Percentiles rank a stretch among this genome's conserved stretches.
Conservation (phyloP, 2,888 invertebrate genomes). For the Trissolcus brochymenae region DNA sequence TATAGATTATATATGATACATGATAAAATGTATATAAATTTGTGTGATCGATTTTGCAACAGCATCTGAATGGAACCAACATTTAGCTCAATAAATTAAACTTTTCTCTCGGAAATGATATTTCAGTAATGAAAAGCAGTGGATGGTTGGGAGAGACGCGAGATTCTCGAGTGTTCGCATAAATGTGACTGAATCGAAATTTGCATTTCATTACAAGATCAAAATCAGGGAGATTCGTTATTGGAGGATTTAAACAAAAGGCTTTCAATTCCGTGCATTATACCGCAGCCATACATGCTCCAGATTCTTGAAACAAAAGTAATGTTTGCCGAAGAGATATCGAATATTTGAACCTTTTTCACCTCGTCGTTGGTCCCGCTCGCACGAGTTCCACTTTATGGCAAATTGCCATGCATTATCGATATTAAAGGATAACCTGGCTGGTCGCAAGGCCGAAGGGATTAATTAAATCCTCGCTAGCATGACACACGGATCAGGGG, state of each 20-base stretch:
- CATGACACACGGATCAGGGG: conserved; percentile 51
- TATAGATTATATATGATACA: too few relatives aligned
- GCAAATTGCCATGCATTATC: conserved; percentile 60
- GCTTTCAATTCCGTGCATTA: conserved; percentile 54
- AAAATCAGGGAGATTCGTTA: conserved; percentile 54
- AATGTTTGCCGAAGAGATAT: conserved; percentile 59
- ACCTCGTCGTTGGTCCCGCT: conserved; percentile 42
- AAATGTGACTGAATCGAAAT: conserved; percentile 52
- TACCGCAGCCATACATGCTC: conserved; percentile 44
- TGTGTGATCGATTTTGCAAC: background rate
- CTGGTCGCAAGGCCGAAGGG: conserved; percentile 62
- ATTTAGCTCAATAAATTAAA: conserved; percentile 44
- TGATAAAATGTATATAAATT: background rate
- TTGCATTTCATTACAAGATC: conserved; percentile 58
- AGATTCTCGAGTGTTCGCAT: conserved; percentile 33
- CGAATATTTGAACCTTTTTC: conserved; percentile 59
- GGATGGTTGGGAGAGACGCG: conserved; percentile 16
- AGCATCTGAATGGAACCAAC: conserved; percentile 19
- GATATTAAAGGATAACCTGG: conserved; percentile 58
- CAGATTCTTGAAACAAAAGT: conserved; percentile 56
- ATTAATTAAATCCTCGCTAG: conserved; percentile 68
- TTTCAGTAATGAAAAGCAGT: conserved; percentile 30
- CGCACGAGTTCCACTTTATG: conserved; percentile 50
- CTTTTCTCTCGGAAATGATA: conserved; percentile 48
- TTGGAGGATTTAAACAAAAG: conserved; percentile 55